A percentile compares a stretch with the other conserved stretches of the same genome.
Evolutionary conservation across 1,140 invertebrate genomes (phyloP).

Genomic region (Drosophila bifasciata): DNA sequence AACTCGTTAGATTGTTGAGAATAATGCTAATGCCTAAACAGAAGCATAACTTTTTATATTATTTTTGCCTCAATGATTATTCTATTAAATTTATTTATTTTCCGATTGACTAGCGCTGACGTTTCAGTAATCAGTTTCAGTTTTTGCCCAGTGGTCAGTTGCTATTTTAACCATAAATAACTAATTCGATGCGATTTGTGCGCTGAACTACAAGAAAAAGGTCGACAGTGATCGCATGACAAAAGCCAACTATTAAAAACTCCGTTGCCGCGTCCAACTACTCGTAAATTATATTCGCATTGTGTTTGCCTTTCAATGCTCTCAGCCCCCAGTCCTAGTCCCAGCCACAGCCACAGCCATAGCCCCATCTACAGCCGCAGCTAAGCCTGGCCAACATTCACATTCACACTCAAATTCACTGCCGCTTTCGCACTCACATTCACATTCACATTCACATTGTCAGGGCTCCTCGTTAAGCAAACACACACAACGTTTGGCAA

Average conservation of each 20-base stretch:
- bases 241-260: constrained; percentile 65
- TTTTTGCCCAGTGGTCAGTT: constrained; percentile 11
- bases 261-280: constrained; percentile 30
- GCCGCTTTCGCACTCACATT: constrained; percentile 9
- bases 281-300: constrained; percentile 69
- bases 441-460: constrained; percentile 45
- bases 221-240: constrained; percentile 54
- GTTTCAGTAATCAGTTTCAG: constrained; percentile 41
- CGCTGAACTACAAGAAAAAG: constrained; percentile 37
- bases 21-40: constrained; percentile 57
- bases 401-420: constrained; percentile 6
- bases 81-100: constrained; percentile 29
- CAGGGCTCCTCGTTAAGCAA: constrained; percentile 50
- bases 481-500: constrained; percentile 10
- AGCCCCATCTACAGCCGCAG: not conserved
- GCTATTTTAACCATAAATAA: constrained; percentile 27
- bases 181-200: constrained; percentile 49
- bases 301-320: constrained; percentile 54
- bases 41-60: too few relatives aligned
- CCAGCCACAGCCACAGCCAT: constrained; percentile 1
- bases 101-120: constrained; percentile 5
- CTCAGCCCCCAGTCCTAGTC: not conserved
- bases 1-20: constrained; percentile 49
- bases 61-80: too few relatives aligned
- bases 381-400: not conserved